Conservation (phyloP, 2,113 vertebrate species). For the Myxocyprinus asiaticus region DNA sequence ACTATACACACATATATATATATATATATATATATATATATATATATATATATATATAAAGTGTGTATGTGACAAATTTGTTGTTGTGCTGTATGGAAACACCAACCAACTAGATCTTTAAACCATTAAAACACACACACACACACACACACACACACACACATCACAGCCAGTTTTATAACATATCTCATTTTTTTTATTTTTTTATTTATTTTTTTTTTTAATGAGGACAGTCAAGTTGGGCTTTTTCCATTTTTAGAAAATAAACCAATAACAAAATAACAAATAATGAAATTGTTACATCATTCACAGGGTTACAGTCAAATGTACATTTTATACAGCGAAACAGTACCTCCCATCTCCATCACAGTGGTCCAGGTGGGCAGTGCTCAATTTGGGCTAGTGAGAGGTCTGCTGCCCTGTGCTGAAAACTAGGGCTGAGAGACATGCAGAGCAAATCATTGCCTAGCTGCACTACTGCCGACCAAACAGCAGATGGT, state of each 20-base stretch:
- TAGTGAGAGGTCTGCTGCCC: conserved; percentile 16
- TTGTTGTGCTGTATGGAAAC: too few relatives aligned
- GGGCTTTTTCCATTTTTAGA: conserved; percentile 81
- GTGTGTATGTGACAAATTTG: too few relatives aligned
- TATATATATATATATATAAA: too few relatives aligned
- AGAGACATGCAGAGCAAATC: conserved; percentile 25
- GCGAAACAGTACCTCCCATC: conserved; percentile 72
- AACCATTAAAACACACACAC: background rate
- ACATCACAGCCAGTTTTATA: conserved; percentile 49
- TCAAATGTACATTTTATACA: conserved; percentile 85
- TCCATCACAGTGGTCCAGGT: conserved; percentile 77
- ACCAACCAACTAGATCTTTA: too few relatives aligned
- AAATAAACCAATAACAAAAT: conserved; percentile 85
- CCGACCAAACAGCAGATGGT: conserved; percentile 66
- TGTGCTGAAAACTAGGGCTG: conserved; percentile 16
- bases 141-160: background rate
- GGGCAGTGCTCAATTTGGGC: conserved; percentile 62
- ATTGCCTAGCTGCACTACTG: conserved; percentile 27
- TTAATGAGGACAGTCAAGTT: conserved; percentile 82
- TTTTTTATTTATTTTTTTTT: too few relatives aligned
- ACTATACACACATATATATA: too few relatives aligned
- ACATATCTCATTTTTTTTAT: conserved; percentile 71
- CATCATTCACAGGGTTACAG: conserved; percentile 87
- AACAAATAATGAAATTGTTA: conserved; percentile 87
- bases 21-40: too few relatives aligned